Base-by-base conservation (phyloP, 2,797 vertebrate genomes). In the Gobio occitaniae region DNA sequence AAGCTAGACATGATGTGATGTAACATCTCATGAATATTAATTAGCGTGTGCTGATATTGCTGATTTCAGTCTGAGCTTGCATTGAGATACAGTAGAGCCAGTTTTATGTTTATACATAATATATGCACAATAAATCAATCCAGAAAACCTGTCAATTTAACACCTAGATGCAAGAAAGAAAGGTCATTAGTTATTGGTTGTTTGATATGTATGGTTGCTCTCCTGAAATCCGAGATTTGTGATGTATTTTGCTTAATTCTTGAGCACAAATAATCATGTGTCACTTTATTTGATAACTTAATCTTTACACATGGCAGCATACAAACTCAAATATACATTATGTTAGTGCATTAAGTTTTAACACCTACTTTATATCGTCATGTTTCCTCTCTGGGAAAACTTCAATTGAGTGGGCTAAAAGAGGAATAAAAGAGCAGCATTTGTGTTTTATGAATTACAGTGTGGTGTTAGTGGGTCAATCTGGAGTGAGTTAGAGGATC, bases 381-480 rank as follows among this genome's bases (percentile, higher is more conserved):
- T 56, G 32, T 13, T 59, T 76, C 32, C 52, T 75, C 72, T 32
- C 10, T 11, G 7, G 32, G 19, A 41, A 76, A 59, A 63, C 13
- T 17, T 25, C 0, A 17, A n/a, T 47, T 17, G 36, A 78, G 75
- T 61, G 21, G 21, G 38, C 21, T 36, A 66, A 50, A 44, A 69
- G 25, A 78, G 9, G n/a, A 59, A 69, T 11, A 32, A 69, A 59
- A 19, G 68, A 77, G 50, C 19, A 25, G 16, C 3, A 11, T 66
- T 17, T 68, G 29, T 80, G 12, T 44, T 25, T 84, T 70, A 59
- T 84, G 74, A 70, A 84, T 78, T 54, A 69, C n/a, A n/a, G 11
- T 52, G 50, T 47, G 8, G 17, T 56, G 50, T 84, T 84, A n/a
- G 65, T 48, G 63, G 48, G 38, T 78, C 74, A 84, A 32, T 77